These are phyloP conservation scores for Pasiphila rectangulata DNA, from an alignment of 2,888 invertebrate species.

Conservation along the genomic window DNA sequence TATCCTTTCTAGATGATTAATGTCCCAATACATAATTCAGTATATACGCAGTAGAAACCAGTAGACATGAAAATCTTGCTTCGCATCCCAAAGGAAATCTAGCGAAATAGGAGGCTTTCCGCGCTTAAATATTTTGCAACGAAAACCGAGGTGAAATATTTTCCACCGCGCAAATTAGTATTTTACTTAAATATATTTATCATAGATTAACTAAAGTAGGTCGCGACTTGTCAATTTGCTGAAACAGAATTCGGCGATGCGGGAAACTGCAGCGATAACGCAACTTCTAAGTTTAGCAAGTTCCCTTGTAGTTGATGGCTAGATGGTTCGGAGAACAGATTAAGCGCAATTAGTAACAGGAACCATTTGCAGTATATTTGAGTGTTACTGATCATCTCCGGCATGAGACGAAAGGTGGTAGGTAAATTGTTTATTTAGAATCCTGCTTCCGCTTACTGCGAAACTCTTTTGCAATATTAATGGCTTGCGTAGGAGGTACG, in stretches of 20 bases:
- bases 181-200: conserved; percentile 15
- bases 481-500: conserved; percentile 37
- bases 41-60: conserved; percentile 33
- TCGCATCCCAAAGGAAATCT: conserved; percentile 42
- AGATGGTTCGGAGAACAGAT: conserved; percentile 39
- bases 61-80: conserved; percentile 41
- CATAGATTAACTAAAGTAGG: conserved; percentile 10
- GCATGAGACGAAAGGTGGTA: conserved; percentile 50
- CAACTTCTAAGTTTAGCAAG: conserved; percentile 31
- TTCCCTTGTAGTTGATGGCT: conserved; percentile 28
- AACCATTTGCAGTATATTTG: conserved; percentile 50
- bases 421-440: conserved; percentile 49
- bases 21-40: conserved; percentile 47
- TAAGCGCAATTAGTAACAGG: conserved; percentile 55
- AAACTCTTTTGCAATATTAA: conserved; percentile 44
- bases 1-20: conserved; percentile 57
- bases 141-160: conserved; percentile 25
- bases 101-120: conserved; percentile 27
- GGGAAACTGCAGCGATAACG: conserved; percentile 21
- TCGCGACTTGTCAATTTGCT: conserved; percentile 20
- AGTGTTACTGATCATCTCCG: conserved; percentile 48
- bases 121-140: conserved; percentile 32
- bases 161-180: conserved; percentile 16
- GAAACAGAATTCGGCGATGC: conserved; percentile 15
- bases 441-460: conserved; percentile 41